A percentile compares a stretch with the other conserved stretches of the same genome.
Evolutionary conservation across 2,113 vertebrate genomes (phyloP).

Genomic region (Gracilinanus agilis): DNA sequence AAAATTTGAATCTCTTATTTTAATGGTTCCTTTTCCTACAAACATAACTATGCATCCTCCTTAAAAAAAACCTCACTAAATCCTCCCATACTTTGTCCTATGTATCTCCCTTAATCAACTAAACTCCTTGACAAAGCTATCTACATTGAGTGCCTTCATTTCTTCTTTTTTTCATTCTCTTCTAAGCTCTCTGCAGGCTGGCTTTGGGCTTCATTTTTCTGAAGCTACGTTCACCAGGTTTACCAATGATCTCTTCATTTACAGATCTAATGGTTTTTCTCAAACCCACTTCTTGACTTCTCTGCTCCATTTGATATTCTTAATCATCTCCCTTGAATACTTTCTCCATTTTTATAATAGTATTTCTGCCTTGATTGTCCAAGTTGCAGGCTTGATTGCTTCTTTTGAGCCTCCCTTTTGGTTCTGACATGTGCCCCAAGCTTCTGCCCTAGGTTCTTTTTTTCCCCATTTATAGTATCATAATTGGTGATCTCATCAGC

Average conservation of each 20-base stretch:
- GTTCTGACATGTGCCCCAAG: background rate
- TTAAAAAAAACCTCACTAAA: background rate
- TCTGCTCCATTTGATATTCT: background rate
- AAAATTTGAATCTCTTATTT: background rate
- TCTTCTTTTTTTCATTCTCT: background rate
- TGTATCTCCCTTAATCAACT: background rate
- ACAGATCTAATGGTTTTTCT: background rate
- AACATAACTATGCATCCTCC: background rate
- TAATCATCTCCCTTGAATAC: background rate
- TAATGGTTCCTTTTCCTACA: background rate
- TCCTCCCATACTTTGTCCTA: background rate
- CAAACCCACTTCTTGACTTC: background rate
- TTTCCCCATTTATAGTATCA: background rate
- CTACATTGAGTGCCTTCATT: background rate
- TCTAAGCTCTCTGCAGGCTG: background rate
- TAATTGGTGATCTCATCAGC: background rate
- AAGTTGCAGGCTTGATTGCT: background rate
- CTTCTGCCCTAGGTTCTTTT: background rate
- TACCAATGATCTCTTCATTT: background rate
- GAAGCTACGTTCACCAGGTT: background rate
- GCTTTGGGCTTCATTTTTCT: background rate
- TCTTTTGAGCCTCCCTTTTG: background rate
- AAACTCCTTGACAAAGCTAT: background rate
- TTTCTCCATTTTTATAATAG: too few relatives aligned
- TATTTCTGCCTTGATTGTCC: background rate